A percentile compares a stretch with the other conserved stretches of the same genome.
phyloP scores from a whole-genome alignment of 1,140 invertebrate genomes.

The Ruditapes philippinarum region DNA sequence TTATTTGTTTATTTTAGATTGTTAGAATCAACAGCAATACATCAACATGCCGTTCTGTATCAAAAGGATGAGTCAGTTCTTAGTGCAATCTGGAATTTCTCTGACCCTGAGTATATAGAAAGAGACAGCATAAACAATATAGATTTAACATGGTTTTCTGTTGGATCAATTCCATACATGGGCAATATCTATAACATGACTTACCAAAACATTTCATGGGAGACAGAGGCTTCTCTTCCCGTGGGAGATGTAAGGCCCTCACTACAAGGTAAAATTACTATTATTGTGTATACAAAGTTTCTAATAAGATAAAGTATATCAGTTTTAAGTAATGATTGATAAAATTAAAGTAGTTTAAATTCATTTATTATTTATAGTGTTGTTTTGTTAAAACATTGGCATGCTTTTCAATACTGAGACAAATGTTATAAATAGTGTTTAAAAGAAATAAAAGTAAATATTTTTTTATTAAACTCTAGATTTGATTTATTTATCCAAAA shows the following conservation, averaged over 20 bases:
- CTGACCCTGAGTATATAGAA: background rate
- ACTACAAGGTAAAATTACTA: background rate
- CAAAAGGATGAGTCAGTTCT: slow-evolving; percentile 1
- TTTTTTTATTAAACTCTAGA: no score
- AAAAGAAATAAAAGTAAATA: no score
- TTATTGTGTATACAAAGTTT: no score
- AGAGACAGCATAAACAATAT: background rate
- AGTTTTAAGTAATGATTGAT: no score
- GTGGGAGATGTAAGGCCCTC: slow-evolving; percentile 24
- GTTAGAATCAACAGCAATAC: background rate
- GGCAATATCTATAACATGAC: slow-evolving; percentile 17
- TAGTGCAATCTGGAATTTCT: background rate
- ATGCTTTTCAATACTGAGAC: no score
- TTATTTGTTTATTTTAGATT: no score
- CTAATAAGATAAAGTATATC: no score
- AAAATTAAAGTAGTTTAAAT: no score
- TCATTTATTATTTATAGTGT: no score
- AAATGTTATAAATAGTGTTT: no score
- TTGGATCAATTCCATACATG: slow-evolving; percentile 66
- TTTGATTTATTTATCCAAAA: no score
- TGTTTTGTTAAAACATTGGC: no score
- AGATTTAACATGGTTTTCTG: slow-evolving; percentile 14
- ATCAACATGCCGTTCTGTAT: background rate
- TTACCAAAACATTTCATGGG: background rate
- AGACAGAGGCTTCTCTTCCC: slow-evolving; percentile 38